A percentile compares a stretch with the other conserved stretches of the same genome.
Evolutionary conservation across 1,140 invertebrate genomes (phyloP).

Genomic region (Ylistrum balloti): DNA sequence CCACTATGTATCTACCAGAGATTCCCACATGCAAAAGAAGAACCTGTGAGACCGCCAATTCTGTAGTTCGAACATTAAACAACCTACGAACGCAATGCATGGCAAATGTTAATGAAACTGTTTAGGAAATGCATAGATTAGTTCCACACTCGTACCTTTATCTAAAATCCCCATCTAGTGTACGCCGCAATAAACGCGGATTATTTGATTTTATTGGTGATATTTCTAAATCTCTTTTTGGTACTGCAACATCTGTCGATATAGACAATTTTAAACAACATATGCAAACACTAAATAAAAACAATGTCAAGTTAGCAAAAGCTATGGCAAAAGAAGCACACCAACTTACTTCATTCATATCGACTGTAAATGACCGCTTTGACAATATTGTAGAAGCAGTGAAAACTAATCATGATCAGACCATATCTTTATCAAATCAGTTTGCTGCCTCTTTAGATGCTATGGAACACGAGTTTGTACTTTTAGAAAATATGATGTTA

Average conservation of each 20-base stretch:
- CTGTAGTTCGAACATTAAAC: background rate
- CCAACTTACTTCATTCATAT: no score
- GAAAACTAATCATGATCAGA: no score
- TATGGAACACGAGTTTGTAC: no score
- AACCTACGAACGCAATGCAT: background rate
- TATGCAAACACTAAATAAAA: slow-evolving; percentile 35
- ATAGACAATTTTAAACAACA: slow-evolving; percentile 5
- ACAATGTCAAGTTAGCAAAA: slow-evolving; percentile 49
- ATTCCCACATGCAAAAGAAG: background rate
- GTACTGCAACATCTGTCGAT: slow-evolving; percentile 48
- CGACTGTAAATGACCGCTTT: no score
- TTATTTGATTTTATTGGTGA: slow-evolving; percentile 50
- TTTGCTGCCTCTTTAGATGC: no score
- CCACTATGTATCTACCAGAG: background rate
- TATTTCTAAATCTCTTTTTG: slow-evolving; percentile 53
- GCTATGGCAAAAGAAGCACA: no score
- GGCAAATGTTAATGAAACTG: background rate
- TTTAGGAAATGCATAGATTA: no score
- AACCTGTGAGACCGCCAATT: background rate
- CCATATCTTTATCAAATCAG: no score
- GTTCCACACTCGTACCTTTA: no score
- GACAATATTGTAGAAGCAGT: no score
- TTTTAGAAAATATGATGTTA: no score
- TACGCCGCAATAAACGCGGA: background rate
- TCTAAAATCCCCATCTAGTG: background rate